Evolutionary conservation across 2,797 vertebrate genomes (phyloP).

Genomic region (Sebastes trivittatus): DNA sequence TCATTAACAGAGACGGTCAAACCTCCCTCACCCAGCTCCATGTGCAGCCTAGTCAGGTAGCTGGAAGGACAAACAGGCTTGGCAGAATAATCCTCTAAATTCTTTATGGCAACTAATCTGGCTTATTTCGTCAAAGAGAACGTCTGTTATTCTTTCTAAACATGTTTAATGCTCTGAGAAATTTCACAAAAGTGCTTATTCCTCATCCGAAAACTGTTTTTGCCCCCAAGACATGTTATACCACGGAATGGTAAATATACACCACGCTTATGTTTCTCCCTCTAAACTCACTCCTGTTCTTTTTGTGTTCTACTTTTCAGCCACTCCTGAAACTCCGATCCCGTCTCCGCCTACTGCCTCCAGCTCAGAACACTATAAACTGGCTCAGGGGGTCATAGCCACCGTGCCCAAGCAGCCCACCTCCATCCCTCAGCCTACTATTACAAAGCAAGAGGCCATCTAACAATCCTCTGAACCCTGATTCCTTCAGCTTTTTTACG

Average conservation of each 20-base stretch:
- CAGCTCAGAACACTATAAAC: conserved; percentile 95
- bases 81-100: conserved; percentile 78
- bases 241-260: conserved; percentile 34
- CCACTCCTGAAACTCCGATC: conserved; percentile 97
- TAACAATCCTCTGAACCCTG: conserved; percentile 67
- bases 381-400: conserved; percentile 92
- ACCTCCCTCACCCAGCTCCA: conserved; percentile 26
- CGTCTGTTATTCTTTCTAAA: conserved; percentile 79
- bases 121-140: conserved; percentile 83
- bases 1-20: neutral
- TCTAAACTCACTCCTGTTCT: conserved; percentile 27
- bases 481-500: conserved; percentile 38
- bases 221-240: conserved; percentile 29
- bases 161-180: conserved; percentile 81
- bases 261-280: neutral
- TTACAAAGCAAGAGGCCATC: conserved; percentile 98
- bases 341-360: conserved; percentile 94
- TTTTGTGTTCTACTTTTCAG: conserved; percentile 80
- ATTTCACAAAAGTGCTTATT: conserved; percentile 79
- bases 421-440: conserved; percentile 91
- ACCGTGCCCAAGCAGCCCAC: conserved; percentile 92
- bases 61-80: conserved; percentile 69
- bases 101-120: conserved; percentile 79
- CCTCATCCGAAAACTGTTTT: conserved; percentile 55
- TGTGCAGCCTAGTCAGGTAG: conserved; percentile 62